Evolutionary conservation across 2,113 vertebrate species (phyloP), one percentile per base, ranked within the genome.

Genomic region (Hemibagrus wyckioides): DNA sequence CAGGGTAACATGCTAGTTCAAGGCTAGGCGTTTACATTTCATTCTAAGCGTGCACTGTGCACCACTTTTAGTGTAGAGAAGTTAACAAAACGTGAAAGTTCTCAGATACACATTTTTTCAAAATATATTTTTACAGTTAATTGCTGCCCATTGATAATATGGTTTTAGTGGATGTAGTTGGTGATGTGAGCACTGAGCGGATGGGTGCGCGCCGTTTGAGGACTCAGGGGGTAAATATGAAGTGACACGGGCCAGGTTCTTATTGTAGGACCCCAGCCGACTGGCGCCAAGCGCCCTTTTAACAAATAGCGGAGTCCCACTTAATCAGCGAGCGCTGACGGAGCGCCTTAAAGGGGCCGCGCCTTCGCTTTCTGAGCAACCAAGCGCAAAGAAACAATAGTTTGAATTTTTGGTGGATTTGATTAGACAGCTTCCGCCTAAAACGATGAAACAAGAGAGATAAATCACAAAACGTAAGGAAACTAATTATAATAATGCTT

Each of bases 161-260:
- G 50, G 39, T 69, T 84, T 77, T 21, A 25, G 77, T 57, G n/a
- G 23, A 52, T 80, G 81, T 56, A 2, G n/a, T 50, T 87, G 76
- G 85, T 89, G 86, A 86, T 87, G 89, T 82, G 91, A 87, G 84
- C 88, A 73, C 86, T 85, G 90, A 77, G 90, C 91, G 90, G 89
- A 85, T 91, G 90, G 92, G 91, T 91, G 92, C 90, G 90, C 90
- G 89, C 92, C 92, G 93, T 93, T 93, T 94, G 92, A 92, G 92
- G 90, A 91, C 94, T 95, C 94, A 93, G 94, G 90, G 90, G 92
- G 86, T 94, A 95, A 96, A 97, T 97, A 94, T 94, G 95, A 97
- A 96, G 95, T 97, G 97, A 97, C 97, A 97, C 94, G 94, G 95
- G 95, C 95, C 95, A 94, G 96, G 95, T 94, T 94, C 96, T 96